Evolutionary conservation across 2,113 vertebrate species (phyloP).

Genomic region (Malurus elegans): DNA sequence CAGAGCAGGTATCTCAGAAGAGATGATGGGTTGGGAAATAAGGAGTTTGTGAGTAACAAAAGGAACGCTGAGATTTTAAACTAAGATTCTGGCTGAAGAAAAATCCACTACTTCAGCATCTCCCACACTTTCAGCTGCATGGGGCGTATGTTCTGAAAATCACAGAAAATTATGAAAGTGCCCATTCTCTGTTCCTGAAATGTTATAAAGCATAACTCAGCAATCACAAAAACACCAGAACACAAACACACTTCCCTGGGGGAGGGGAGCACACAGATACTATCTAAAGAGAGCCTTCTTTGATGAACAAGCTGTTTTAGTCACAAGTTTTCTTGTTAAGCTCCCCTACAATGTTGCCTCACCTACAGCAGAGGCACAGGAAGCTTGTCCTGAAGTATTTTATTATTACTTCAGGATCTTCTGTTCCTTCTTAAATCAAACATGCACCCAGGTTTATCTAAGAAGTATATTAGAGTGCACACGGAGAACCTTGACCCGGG

Average conservation of each 20-base stretch:
- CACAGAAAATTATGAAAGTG: neutral
- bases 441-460: neutral
- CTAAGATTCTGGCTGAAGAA: neutral
- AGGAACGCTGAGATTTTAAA: neutral
- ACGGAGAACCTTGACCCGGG: neutral
- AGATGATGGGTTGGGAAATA: neutral
- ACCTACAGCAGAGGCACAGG: neutral
- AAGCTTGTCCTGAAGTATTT: neutral
- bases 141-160: rapidly evolving
- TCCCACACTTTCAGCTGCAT: neutral
- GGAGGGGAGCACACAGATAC: neutral
- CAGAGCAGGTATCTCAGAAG: neutral
- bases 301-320: neutral
- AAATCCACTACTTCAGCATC: neutral
- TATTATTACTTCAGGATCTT: neutral
- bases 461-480: neutral
- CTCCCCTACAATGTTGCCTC: neutral
- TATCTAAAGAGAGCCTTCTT: neutral
- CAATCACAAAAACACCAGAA: neutral
- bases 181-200: neutral
- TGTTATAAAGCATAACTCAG: neutral
- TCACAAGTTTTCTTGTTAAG: neutral
- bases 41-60: neutral
- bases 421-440: neutral
- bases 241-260: neutral